Evolutionary conservation across 1,140 invertebrate genomes (phyloP), one percentile per base, ranked within the genome.

Genomic region (Drosophila ogumai): DNA sequence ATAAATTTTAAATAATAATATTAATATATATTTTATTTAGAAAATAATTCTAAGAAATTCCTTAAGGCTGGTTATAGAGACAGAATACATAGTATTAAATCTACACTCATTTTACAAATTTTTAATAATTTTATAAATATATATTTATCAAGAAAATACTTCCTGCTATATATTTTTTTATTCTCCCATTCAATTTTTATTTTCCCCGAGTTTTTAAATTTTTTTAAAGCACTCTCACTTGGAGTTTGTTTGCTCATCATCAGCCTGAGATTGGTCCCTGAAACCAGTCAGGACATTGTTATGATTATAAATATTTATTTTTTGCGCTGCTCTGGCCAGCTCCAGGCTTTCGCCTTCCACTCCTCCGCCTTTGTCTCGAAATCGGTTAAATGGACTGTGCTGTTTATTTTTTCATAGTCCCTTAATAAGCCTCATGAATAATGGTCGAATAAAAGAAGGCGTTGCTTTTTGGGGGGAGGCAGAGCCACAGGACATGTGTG

Each of bases 371-470:
- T 34, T 36, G 25, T 68, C 46, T 40, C 44, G 63, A 75, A 90
- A 90, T 90, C 85, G 78, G 85, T 90, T 90, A 90, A 90, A 90
- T 90, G 85, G 85, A 90, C 81, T 90, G 85, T 90, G 67, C 66
- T 88, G 77, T 79, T 79, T 88, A 81, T 88, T 71, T 78, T 81
- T 63, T 69, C 67, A 60, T 74, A 64, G 81, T 85, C 74, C 64
- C 66, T 72, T 84, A 88, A 88, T 90, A 88, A 88, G 85, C 81
- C 68, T 54, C 47, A 69, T 90, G 81, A 90, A 90, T 81, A 79
- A 88, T 88, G 66, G 60, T 49, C 57, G 54, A 75, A 87, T 71
- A 75, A 87, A 67, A 32, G 15, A 25, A 25, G 55, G 44, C 57
- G 36, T 49, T 32, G 9, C 34, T 10, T 12, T 13, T 10, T 54